Conservation (phyloP, 1,140 invertebrate genomes). For the Myzus persicae region DNA sequence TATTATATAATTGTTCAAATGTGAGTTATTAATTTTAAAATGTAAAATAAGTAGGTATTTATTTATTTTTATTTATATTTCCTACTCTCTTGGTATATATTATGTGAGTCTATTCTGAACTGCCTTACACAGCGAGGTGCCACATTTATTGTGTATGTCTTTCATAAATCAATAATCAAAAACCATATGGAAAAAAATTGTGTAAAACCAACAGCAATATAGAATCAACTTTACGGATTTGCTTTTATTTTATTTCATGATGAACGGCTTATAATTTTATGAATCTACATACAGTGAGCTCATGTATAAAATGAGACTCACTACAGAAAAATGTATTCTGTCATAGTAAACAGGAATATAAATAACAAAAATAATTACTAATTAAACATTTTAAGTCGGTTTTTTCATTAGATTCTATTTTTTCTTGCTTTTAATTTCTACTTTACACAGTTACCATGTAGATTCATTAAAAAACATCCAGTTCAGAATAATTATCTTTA, state of each 20-base stretch:
- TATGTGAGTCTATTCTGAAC: too few species aligned
- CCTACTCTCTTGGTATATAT: too few species aligned
- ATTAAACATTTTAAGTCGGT: background rate
- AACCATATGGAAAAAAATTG: too few species aligned
- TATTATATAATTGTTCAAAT: background rate
- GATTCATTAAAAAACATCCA: background rate
- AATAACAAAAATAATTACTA: background rate
- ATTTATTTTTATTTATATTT: background rate
- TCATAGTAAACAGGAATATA: background rate
- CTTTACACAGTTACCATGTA: background rate
- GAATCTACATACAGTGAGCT: background rate
- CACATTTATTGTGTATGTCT: too few species aligned
- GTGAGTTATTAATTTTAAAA: background rate
- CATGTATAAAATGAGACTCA: background rate
- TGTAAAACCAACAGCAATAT: background rate
- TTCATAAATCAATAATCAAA: background rate
- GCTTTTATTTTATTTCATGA: background rate
- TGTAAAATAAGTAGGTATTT: background rate
- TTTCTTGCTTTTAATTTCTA: background rate
- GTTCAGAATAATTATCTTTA: background rate
- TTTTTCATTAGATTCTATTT: background rate
- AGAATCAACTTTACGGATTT: background rate
- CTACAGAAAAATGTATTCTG: background rate
- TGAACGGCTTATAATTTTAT: background rate
- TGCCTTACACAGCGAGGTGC: too few species aligned